Base-by-base conservation (phyloP, 2,113 vertebrate genomes). In the human region DNA sequence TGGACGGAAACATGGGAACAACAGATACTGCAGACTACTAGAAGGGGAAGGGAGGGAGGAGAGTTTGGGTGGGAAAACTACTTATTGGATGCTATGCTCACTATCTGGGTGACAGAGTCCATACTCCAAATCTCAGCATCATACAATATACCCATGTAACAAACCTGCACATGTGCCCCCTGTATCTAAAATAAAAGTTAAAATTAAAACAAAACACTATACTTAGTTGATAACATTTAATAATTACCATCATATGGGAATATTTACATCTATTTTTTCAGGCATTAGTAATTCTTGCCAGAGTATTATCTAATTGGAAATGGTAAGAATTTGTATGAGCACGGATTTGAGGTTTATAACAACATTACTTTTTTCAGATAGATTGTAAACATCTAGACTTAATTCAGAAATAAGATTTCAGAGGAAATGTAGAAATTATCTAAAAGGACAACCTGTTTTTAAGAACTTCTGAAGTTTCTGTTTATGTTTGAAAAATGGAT, bases 381-480 rank as follows among this genome's bases (percentile, higher is more conserved):
- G 22, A 90, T 82, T 95, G 78, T 95, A 81, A 80, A 92, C 38
- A 95, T 59, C 35, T 52, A 70, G 92, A 82, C 32, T 97, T 70
- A 94, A 93, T 79, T 94, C 90, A 50, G 43, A 84, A 48, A 57
- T 89, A 91, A 93, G 48, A 76, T n/a, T 87, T 23, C 17, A 76
- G 30, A 94, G 1, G 11, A 75, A 83, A 72, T 64, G 14, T 57
- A 96, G 20, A 88, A 91, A 97, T 90, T 87, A 91, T 38, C 55
- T 93, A 91, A 93, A 85, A 95, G 57, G 95, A 95, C 38, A 93
- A 87, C 10, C 48, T 78, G 30, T 87, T 96, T 97, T 83, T 57
- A 95, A 95, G 66, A 79, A 92, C 11, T 81, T 73, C 30, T 52
- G 48, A 90, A 40, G 5, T 84, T 11, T 45, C 25, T 75, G 3